A percentile compares a stretch with the other conserved stretches of the same genome.
These are phyloP conservation scores for Colaptes auratus DNA, from an alignment of 2,113 vertebrate genomes.

Conservation along the genomic window DNA sequence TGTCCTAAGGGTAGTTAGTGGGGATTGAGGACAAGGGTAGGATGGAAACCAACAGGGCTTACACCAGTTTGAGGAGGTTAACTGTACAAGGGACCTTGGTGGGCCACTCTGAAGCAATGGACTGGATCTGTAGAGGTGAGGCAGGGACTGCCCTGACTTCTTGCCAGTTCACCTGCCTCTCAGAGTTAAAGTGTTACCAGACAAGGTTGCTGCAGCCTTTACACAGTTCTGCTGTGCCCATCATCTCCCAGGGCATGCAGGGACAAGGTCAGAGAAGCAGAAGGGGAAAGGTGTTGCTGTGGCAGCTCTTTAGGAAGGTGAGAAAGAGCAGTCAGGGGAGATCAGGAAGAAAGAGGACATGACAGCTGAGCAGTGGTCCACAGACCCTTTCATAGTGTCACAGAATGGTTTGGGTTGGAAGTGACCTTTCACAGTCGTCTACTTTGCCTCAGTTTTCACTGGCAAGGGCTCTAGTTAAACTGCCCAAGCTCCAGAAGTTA, in stretches of 20 bases:
- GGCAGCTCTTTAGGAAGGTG: neutral
- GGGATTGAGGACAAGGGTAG: neutral
- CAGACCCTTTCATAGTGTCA: too few species aligned
- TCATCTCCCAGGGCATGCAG: neutral
- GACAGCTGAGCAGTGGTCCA: neutral
- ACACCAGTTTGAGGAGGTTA: neutral
- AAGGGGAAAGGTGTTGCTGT: neutral
- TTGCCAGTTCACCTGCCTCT: neutral
- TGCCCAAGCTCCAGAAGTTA: too few species aligned
- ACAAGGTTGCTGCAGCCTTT: neutral
- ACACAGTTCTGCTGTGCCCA: neutral
- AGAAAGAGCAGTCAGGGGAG: neutral
- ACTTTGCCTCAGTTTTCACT: too few species aligned
- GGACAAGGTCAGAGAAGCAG: neutral
- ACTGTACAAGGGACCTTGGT: fast-evolving
- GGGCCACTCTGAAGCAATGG: neutral
- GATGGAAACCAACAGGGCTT: fast-evolving
- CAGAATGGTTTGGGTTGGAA: too few species aligned
- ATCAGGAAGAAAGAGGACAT: neutral
- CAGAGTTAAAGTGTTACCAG: neutral
- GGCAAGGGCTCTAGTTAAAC: too few species aligned
- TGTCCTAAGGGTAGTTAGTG: fast-evolving
- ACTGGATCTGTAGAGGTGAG: neutral
- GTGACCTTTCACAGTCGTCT: too few species aligned
- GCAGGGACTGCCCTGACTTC: neutral